Percentiles rank a stretch among this genome's conserved stretches.
These are phyloP conservation scores for Thripadectes ignobilis DNA, from an alignment of 2,797 vertebrate species.

Conservation along the genomic window DNA sequence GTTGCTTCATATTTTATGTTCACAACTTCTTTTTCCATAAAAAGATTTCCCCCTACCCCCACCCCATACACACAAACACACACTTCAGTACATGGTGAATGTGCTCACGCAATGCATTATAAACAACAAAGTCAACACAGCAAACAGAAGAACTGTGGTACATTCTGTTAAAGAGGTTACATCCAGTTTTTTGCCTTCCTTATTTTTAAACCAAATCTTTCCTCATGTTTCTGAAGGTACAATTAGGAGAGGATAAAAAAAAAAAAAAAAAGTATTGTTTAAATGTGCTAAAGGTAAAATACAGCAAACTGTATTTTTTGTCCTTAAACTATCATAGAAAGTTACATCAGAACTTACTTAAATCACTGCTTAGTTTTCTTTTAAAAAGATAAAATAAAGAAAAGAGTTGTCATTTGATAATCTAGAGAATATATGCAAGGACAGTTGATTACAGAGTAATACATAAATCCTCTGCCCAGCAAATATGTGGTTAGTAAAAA, in stretches of 20 bases:
- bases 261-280: not conserved
- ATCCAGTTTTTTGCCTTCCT: constrained; percentile 62
- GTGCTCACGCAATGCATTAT: constrained; percentile 73
- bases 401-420: constrained; percentile 2
- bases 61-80: constrained; percentile 67
- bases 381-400: constrained; percentile 11
- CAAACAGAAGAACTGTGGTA: constrained; percentile 73
- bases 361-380: constrained; percentile 21
- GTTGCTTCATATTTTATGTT: constrained; percentile 78
- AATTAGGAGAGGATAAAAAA: not conserved
- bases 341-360: constrained; percentile 50
- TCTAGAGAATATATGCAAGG: constrained; percentile 3
- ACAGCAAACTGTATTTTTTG: constrained; percentile 76
- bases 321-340: constrained; percentile 55
- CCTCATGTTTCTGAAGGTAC: constrained; percentile 56
- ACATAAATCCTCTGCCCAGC: not conserved
- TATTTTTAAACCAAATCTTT: constrained; percentile 35
- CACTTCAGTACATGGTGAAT: constrained; percentile 75
- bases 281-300: constrained; percentile 76
- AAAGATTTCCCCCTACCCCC: constrained; percentile 74
- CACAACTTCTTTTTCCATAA: constrained; percentile 77
- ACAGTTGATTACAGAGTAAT: constrained; percentile 6
- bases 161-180: constrained; percentile 63
- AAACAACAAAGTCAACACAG: constrained; percentile 77
- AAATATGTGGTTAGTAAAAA: not conserved